Evolutionary conservation across 53 echinoderm and acorn worm genomes (phyloP).

Genomic region (Zoroaster sp.): DNA sequence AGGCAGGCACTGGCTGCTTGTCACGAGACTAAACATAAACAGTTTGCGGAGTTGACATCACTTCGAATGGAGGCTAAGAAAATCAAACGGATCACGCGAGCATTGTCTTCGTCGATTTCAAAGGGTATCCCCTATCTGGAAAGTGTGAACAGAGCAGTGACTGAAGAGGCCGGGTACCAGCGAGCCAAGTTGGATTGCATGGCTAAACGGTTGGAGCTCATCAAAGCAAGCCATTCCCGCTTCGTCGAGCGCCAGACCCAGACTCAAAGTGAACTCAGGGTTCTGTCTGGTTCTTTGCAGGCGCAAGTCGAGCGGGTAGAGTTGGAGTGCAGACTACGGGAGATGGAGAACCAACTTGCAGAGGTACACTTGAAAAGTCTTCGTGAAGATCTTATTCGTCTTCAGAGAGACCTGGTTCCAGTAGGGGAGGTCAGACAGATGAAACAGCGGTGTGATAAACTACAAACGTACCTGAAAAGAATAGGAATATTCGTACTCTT

Average conservation of each 20-base stretch:
- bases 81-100: not conserved
- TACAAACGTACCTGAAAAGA: not conserved
- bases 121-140: not conserved
- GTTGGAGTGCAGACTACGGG: not conserved
- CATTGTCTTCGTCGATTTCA: not conserved
- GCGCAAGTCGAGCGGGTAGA: not conserved
- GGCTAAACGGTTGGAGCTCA: not conserved
- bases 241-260: not conserved
- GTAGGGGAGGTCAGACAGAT: not conserved
- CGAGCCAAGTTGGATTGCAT: not conserved
- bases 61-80: not conserved
- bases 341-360: not conserved
- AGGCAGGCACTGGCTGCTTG: not conserved
- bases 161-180: not conserved
- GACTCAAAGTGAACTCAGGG: not conserved
- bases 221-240: not conserved
- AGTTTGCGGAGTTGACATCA: not conserved
- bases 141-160: not conserved
- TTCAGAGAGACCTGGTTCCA: not conserved
- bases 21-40: not conserved
- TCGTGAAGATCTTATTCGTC: not conserved
- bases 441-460: not conserved
- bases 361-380: not conserved
- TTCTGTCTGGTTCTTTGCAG: not conserved
- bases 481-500: not conserved